A percentile compares a stretch with the other conserved stretches of the same genome.
These are phyloP conservation scores for Keiferia lycopersicella DNA, from an alignment of 2,888 invertebrate genomes.

Conservation along the genomic window DNA sequence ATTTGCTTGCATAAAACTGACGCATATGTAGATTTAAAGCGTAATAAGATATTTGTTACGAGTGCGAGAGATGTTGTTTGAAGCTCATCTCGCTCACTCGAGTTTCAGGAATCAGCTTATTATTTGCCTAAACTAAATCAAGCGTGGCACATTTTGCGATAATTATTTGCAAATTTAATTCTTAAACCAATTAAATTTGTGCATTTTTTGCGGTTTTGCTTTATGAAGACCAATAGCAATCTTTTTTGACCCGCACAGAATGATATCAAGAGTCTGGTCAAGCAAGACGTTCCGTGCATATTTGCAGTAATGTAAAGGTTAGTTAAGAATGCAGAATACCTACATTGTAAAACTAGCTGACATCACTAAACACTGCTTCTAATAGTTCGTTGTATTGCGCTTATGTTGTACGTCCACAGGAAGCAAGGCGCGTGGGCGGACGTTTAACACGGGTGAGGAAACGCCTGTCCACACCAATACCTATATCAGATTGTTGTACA, in stretches of 20 bases:
- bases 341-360: background rate
- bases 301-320: too few species aligned
- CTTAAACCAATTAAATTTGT: too few species aligned
- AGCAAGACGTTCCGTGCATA: too few species aligned
- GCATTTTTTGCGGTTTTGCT: too few species aligned
- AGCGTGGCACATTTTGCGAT: background rate
- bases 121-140: background rate
- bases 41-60: background rate
- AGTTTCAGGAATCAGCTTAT: background rate
- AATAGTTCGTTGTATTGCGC: too few species aligned
- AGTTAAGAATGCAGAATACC: background rate
- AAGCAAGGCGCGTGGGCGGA: conserved; percentile 49
- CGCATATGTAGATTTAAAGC: conserved; percentile 3
- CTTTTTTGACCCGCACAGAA: too few species aligned
- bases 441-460: conserved; percentile 51
- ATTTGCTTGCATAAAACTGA: conserved; percentile 9
- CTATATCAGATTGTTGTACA: conserved; percentile 1
- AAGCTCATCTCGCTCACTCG: background rate
- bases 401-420: conserved; percentile 36
- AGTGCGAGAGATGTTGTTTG: background rate
- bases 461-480: conserved; percentile 43
- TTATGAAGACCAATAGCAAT: too few species aligned
- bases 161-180: background rate
- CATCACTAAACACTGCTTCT: too few species aligned
- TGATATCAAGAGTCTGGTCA: too few species aligned